Percentiles rank a stretch among this genome's conserved stretches.
These are phyloP conservation scores for Ophiodon elongatus DNA, from an alignment of 2,113 vertebrate species.

Conservation along the genomic window DNA sequence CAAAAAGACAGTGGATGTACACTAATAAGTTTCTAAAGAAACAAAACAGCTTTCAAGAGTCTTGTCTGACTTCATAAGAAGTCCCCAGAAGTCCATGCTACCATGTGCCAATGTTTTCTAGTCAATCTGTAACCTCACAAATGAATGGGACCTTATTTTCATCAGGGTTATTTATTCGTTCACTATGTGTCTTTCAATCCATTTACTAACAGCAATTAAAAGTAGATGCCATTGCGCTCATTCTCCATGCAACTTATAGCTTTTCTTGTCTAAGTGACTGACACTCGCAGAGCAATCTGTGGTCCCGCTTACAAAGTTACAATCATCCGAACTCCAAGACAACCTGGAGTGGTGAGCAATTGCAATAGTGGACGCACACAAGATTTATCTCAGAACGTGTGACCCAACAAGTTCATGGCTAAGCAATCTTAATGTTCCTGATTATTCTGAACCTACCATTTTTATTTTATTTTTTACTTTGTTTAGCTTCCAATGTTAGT, in stretches of 20 bases:
- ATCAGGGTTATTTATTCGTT: slow-evolving; percentile 73
- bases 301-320: neutral
- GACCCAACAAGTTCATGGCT: slow-evolving; percentile 24
- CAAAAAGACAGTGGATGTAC: slow-evolving; percentile 57
- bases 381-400: neutral
- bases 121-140: slow-evolving; percentile 65
- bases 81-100: slow-evolving; percentile 60
- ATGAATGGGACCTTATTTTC: slow-evolving; percentile 59
- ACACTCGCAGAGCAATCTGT: neutral
- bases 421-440: slow-evolving; percentile 40
- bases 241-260: neutral
- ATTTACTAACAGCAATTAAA: slow-evolving; percentile 35
- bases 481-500: slow-evolving; percentile 48
- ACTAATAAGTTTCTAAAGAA: slow-evolving; percentile 61
- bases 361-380: neutral
- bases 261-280: neutral
- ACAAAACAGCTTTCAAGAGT: slow-evolving; percentile 53
- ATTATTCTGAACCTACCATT: slow-evolving; percentile 51
- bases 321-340: neutral
- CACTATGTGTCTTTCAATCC: slow-evolving; percentile 65
- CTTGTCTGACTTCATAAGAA: slow-evolving; percentile 69
- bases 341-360: neutral
- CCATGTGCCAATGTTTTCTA: slow-evolving; percentile 71
- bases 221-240: slow-evolving; percentile 1
- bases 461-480: neutral